phyloP scores from a whole-genome alignment of 1,140 invertebrate species.

The Heliconius melpomene region DNA sequence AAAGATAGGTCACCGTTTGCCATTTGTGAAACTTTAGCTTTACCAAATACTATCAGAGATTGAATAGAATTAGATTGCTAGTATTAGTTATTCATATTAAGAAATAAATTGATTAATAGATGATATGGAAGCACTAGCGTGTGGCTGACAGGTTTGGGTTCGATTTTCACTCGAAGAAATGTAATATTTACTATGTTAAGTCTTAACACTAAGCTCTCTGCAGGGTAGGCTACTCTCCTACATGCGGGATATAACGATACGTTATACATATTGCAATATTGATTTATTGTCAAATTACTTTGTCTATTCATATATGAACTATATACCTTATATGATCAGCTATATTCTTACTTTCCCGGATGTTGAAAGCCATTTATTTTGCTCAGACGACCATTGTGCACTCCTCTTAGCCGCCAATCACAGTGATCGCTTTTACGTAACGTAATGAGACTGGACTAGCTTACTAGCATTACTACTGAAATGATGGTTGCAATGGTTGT shows the following conservation, averaged over 20 bases:
- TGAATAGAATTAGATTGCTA: not conserved
- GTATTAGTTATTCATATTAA: not conserved
- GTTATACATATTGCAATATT: too few relatives aligned
- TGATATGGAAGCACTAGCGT: too few relatives aligned
- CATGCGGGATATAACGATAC: too few relatives aligned
- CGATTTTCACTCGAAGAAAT: too few relatives aligned
- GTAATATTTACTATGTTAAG: too few relatives aligned
- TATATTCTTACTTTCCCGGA: conserved; percentile 52
- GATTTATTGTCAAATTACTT: too few relatives aligned
- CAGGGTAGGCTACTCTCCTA: too few relatives aligned
- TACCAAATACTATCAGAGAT: not conserved
- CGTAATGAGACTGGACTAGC: conserved; percentile 50
- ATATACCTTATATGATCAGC: not conserved
- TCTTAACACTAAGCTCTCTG: too few relatives aligned
- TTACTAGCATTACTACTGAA: conserved; percentile 15
- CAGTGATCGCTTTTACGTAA: conserved; percentile 58
- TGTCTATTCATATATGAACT: not conserved
- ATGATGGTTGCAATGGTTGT: conserved; percentile 17
- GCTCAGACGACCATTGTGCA: conserved; percentile 49
- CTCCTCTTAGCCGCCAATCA: conserved; percentile 51
- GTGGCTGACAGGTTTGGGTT: too few relatives aligned
- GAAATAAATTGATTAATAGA: not conserved
- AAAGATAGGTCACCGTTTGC: conserved; percentile 39
- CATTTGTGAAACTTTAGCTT: conserved; percentile 3
- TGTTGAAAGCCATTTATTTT: conserved; percentile 53